A percentile compares a stretch with the other conserved stretches of the same genome.
Conservation (phyloP, 2,888 invertebrate species). For the Spilosoma lubricipeda region DNA sequence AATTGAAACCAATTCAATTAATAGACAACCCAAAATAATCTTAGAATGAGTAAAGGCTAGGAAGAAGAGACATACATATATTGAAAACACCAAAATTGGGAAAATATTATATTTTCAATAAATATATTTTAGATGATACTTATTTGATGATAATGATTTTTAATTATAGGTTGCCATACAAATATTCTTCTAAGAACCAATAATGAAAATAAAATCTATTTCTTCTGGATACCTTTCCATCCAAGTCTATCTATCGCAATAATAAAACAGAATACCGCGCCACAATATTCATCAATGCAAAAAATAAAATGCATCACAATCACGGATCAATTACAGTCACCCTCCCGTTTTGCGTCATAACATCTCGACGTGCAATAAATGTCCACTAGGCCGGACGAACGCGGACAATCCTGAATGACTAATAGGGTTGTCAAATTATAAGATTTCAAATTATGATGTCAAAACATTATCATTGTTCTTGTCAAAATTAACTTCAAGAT, state of each 20-base stretch:
- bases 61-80: too few relatives aligned
- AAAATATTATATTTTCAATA: too few relatives aligned
- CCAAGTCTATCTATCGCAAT: neutral
- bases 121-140: too few relatives aligned
- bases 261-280: constrained; percentile 22
- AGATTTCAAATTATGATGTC: neutral
- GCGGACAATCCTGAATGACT: constrained; percentile 23
- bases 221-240: neutral
- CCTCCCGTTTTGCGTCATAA: constrained; percentile 78
- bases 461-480: too few relatives aligned
- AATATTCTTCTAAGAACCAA: neutral
- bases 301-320: constrained; percentile 58
- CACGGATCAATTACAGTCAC: constrained; percentile 73
- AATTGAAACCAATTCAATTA: too few relatives aligned
- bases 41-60: too few relatives aligned
- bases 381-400: constrained; percentile 54
- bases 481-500: too few relatives aligned
- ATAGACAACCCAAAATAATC: too few relatives aligned
- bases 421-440: constrained; percentile 18
- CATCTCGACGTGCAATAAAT: constrained; percentile 73
- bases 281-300: constrained; percentile 14
- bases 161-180: neutral
- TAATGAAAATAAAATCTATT: neutral
- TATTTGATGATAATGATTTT: too few relatives aligned
- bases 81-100: too few relatives aligned